phyloP scores from a whole-genome alignment of 1,140 invertebrate genomes.

The Calephelis virginiensis region DNA sequence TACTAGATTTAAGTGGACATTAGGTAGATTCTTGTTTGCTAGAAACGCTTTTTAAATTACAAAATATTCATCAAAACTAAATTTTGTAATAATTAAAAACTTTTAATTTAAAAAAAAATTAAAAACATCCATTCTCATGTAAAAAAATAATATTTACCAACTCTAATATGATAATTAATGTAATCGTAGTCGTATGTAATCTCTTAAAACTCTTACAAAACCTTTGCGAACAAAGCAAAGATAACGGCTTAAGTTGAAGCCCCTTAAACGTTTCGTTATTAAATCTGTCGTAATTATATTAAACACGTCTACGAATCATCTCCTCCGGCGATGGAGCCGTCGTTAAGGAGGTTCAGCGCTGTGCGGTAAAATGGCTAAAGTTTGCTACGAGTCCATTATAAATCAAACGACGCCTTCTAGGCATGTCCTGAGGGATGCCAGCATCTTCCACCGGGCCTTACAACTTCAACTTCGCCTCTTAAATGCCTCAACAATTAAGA shows the following conservation, averaged over 20 bases:
- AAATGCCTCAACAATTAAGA: slow-evolving; percentile 77
- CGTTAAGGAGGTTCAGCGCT: slow-evolving; percentile 72
- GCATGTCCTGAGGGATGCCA: slow-evolving; percentile 71
- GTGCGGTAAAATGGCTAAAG: slow-evolving; percentile 70
- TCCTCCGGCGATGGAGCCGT: slow-evolving; percentile 72
- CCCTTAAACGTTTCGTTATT: slow-evolving; percentile 74
- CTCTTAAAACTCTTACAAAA: slow-evolving; percentile 12
- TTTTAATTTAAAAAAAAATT: too few relatives aligned
- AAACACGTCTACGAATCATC: slow-evolving; percentile 77
- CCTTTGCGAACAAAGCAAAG: slow-evolving; percentile 45
- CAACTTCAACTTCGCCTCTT: slow-evolving; percentile 71
- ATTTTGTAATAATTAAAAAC: too few relatives aligned
- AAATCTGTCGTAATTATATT: slow-evolving; percentile 79
- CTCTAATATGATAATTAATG: too few relatives aligned
- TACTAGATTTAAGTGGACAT: too few relatives aligned
- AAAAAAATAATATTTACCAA: too few relatives aligned
- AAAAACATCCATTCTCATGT: too few relatives aligned
- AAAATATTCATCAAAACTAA: too few relatives aligned
- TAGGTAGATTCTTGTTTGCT: too few relatives aligned
- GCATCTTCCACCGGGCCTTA: slow-evolving; percentile 57
- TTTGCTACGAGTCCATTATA: slow-evolving; percentile 77
- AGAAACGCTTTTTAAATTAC: too few relatives aligned
- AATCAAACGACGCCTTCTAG: slow-evolving; percentile 76
- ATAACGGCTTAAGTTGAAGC: slow-evolving; percentile 59
- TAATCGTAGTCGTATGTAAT: too few relatives aligned